Evolutionary conservation across 2,888 invertebrate species (phyloP), one percentile per base, ranked within the genome.

Genomic region (Platycnemis pennipes): DNA sequence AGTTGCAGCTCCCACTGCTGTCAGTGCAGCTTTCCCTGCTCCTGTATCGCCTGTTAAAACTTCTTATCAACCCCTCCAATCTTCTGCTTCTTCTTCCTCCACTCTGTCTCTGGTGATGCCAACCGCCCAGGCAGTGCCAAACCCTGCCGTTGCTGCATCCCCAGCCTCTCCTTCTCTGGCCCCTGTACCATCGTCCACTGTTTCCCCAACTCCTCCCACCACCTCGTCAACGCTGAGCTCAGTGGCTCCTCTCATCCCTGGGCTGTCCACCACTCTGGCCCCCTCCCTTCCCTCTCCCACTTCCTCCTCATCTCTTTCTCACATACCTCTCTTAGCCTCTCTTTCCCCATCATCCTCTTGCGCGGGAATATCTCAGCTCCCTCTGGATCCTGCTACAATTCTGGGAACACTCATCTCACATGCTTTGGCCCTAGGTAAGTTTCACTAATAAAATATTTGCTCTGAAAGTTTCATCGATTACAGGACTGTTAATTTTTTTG

Each of bases 391-490:
- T 45, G 91, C 91, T 11, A 63, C 91, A 22, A 63, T 91, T 22
- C 45, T 91, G 31, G 91, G 91, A 42, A 63, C 91, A n/a, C 63
- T 91, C 56, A 91, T 91, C 91, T 91, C 91, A 63, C 91, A 91
- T n/a, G 91, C 91, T 44, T 45, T 91, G 63, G 91, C 91, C 11
- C n/a, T 91, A 13, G 91, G 91, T 91, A 63, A 91, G 91, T 42
- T 13, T 45, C 44, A 26, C 42, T 42, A 19, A 19, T 13, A 19
- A 11, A 53, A 53, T 53, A 53, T 53, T 53, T 53, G 53, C 19
- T 16, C 19, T 53, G 53, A 11, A 53, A 53, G 19, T 53, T 8
- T n/a, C n/a, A n/a, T n/a, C n/a, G n/a, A n/a, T n/a, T n/a, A n/a
- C n/a, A n/a, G n/a, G n/a, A n/a, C n/a, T n/a, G n/a, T n/a, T n/a